Percentiles rank a stretch among this genome's conserved stretches.
phyloP scores from a whole-genome alignment of 1,140 invertebrate species.

The Drosophila suzukii region DNA sequence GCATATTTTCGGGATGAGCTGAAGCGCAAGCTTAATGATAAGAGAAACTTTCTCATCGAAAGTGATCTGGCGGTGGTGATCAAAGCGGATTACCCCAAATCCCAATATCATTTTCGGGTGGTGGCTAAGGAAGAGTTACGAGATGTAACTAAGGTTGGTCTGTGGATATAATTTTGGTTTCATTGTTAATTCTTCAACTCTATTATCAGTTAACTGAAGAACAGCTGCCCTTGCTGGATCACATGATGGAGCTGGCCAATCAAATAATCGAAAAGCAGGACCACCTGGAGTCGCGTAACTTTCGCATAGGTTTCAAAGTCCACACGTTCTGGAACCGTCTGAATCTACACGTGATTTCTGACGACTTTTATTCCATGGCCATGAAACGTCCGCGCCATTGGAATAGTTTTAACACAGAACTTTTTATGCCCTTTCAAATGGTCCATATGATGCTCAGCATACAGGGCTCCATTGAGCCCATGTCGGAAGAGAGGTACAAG shows the following conservation, averaged over 20 bases:
- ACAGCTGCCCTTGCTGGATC: constrained; percentile 56
- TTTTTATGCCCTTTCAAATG: constrained; percentile 54
- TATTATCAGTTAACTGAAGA: constrained; percentile 33
- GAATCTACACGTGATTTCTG: constrained; percentile 59
- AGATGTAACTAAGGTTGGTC: constrained; percentile 38
- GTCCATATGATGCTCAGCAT: constrained; percentile 33
- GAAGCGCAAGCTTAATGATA: constrained; percentile 6
- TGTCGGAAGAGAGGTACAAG: constrained; percentile 18
- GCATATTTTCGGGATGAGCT: constrained; percentile 15
- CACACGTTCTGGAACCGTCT: constrained; percentile 47
- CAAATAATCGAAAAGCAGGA: constrained; percentile 53
- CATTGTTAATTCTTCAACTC: not conserved
- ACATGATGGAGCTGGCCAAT: constrained; percentile 63
- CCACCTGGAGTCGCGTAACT: constrained; percentile 33
- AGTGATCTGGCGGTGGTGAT: constrained; percentile 51
- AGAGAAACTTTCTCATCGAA: constrained; percentile 42
- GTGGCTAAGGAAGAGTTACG: constrained; percentile 47
- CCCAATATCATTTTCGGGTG: constrained; percentile 60
- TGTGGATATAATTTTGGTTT: not conserved
- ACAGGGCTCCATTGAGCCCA: constrained; percentile 44
- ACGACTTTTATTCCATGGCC: constrained; percentile 55
- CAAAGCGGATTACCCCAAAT: constrained; percentile 55
- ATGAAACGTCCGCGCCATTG: constrained; percentile 48
- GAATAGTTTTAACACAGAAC: constrained; percentile 64
- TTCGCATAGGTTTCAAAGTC: constrained; percentile 61